Conservation (phyloP, 2,797 vertebrate genomes). For the Argentina silus region DNA sequence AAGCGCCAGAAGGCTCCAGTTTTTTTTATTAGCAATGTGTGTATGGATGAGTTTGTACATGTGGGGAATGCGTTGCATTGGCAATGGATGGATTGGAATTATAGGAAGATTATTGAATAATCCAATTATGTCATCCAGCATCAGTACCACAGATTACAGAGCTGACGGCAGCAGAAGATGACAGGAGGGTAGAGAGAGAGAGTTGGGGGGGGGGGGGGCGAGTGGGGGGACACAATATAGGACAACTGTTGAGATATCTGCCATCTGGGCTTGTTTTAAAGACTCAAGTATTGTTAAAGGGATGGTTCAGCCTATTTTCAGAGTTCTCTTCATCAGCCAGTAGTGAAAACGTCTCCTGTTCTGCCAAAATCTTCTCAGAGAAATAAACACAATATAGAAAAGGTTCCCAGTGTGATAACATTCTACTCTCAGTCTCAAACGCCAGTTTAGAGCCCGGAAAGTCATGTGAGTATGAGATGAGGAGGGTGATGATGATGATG, state of each 20-base stretch:
- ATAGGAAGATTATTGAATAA: constrained; percentile 8
- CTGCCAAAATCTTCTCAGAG: too few relatives aligned
- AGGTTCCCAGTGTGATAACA: constrained; percentile 21
- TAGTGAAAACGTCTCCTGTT: too few relatives aligned
- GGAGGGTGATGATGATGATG: constrained; percentile 11
- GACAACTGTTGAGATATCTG: constrained; percentile 49
- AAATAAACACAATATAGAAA: constrained; percentile 29
- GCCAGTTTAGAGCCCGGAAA: neutral
- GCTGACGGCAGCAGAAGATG: constrained; percentile 58
- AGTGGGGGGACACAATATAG: constrained; percentile 43
- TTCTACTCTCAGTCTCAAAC: neutral
- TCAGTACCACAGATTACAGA: neutral
- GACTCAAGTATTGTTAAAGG: constrained; percentile 53
- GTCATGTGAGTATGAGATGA: neutral
- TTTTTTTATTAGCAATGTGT: constrained; percentile 1
- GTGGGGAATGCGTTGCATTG: too few relatives aligned
- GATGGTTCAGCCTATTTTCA: constrained; percentile 51
- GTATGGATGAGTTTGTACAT: neutral
- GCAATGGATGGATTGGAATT: constrained; percentile 9
- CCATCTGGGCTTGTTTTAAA: constrained; percentile 67
- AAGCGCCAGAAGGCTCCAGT: neutral
- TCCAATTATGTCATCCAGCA: constrained; percentile 11
- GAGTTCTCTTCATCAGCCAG: too few relatives aligned
- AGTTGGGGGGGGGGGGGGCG: neutral
- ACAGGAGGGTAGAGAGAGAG: constrained; percentile 58